Evolutionary conservation across 2,113 vertebrate genomes (phyloP).

Genomic region (Halichoerus grypus): DNA sequence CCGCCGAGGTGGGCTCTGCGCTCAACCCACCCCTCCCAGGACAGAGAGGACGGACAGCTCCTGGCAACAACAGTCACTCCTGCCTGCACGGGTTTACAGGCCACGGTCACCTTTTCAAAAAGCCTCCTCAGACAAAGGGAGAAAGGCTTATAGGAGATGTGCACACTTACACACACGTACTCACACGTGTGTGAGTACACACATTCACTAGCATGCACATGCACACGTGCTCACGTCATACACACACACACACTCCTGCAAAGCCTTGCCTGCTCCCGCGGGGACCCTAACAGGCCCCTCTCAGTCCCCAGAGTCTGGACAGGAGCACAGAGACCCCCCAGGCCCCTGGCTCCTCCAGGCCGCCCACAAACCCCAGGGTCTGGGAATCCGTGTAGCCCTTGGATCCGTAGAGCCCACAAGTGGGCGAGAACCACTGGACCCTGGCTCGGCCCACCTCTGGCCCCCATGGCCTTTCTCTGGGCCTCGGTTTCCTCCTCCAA

Average conservation of each 20-base stretch:
- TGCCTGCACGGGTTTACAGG: not conserved
- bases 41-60: fast-evolving
- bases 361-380: not conserved
- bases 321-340: not conserved
- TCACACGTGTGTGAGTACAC: not conserved
- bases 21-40: not conserved
- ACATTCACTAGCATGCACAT: fast-evolving
- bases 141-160: fast-evolving
- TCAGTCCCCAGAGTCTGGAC: not conserved
- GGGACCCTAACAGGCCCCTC: not conserved
- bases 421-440: not conserved
- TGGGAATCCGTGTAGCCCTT: not conserved
- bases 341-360: not conserved
- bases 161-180: fast-evolving
- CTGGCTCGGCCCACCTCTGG: fast-evolving
- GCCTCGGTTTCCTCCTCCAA: not conserved
- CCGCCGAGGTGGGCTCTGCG: not conserved
- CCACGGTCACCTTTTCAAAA: fast-evolving
- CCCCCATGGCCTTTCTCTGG: fast-evolving
- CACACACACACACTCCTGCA: not conserved
- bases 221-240: no score
- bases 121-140: no score
- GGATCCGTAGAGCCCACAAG: fast-evolving
- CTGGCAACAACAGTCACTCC: fast-evolving
- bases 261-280: not conserved